These are phyloP conservation scores for Agrochola lychnidis DNA, from an alignment of 2,888 invertebrate genomes.

Conservation along the genomic window DNA sequence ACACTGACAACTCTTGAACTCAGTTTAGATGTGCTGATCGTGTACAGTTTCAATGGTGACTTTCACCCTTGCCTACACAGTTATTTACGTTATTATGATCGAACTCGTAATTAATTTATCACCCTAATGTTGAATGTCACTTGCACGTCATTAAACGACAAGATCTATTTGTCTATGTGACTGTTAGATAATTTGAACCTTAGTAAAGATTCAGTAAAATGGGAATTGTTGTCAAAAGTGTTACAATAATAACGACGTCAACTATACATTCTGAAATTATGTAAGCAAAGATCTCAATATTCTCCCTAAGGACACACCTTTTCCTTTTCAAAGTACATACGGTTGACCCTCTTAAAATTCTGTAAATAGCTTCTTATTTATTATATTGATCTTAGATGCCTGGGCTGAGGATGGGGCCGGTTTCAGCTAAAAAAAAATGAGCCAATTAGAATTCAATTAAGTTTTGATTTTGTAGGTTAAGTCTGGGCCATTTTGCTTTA, in stretches of 20 bases:
- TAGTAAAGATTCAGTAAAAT: background rate
- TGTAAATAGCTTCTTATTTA: slow-evolving; percentile 39
- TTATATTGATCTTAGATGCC: slow-evolving; percentile 26
- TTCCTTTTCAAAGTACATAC: background rate
- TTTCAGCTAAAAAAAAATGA: slow-evolving; percentile 50
- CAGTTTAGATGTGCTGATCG: no score
- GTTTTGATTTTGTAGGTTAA: slow-evolving; percentile 15
- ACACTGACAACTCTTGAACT: no score
- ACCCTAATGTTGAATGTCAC: background rate
- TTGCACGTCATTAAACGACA: background rate
- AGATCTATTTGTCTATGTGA: background rate
- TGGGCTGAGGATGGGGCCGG: background rate
- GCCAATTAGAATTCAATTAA: slow-evolving; percentile 51
- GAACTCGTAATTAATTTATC: background rate
- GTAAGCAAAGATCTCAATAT: slow-evolving; percentile 10
- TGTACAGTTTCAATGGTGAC: no score
- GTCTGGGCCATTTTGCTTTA: background rate
- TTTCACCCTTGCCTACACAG: background rate
- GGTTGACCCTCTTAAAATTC: slow-evolving; percentile 31
- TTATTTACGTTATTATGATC: background rate
- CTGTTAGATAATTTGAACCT: background rate
- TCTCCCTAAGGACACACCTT: slow-evolving; percentile 22
- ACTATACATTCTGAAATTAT: slow-evolving; percentile 4
- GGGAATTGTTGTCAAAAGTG: background rate
- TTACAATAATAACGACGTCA: background rate